These are phyloP conservation scores for Calyptommatus sinebrachiatus DNA, from an alignment of 2,113 vertebrate genomes.

Conservation along the genomic window DNA sequence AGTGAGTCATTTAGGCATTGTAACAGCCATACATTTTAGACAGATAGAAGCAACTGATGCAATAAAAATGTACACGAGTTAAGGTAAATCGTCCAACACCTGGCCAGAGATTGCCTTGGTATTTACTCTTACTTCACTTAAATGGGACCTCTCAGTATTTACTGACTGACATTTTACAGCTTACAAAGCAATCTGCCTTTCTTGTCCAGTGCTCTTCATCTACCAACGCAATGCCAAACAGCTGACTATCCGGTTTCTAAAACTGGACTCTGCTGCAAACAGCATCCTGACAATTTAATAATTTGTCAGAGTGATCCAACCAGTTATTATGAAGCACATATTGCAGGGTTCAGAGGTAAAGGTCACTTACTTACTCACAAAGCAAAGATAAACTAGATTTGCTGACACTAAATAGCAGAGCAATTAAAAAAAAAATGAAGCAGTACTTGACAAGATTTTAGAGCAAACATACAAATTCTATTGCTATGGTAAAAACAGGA, in stretches of 20 bases:
- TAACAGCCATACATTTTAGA: neutral
- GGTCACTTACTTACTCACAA: slow-evolving; percentile 51
- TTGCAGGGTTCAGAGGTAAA: slow-evolving; percentile 69
- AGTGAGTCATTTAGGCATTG: slow-evolving; percentile 4
- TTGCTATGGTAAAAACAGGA: neutral
- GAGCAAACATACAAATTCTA: slow-evolving; percentile 42
- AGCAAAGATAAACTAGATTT: slow-evolving; percentile 48
- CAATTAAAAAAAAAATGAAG: slow-evolving; percentile 55
- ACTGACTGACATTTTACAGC: slow-evolving; percentile 66
- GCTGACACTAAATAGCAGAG: slow-evolving; percentile 59
- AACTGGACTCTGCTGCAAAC: slow-evolving; percentile 65
- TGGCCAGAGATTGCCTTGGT: slow-evolving; percentile 47
- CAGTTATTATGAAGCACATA: slow-evolving; percentile 63
- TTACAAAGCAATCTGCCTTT: slow-evolving; percentile 68
- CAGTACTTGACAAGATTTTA: slow-evolving; percentile 29
- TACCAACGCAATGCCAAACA: slow-evolving; percentile 58
- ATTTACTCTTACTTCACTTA: slow-evolving; percentile 63
- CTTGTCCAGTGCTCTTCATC: slow-evolving; percentile 47
- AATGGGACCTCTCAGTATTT: slow-evolving; percentile 47
- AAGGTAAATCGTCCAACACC: slow-evolving; percentile 52
- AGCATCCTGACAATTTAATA: slow-evolving; percentile 69
- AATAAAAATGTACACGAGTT: slow-evolving; percentile 48
- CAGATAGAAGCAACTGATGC: slow-evolving; percentile 10
- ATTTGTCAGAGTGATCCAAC: slow-evolving; percentile 68
- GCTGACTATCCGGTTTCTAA: slow-evolving; percentile 72